Conservation (phyloP, 2,888 invertebrate species). For the Xestia ashworthii region DNA sequence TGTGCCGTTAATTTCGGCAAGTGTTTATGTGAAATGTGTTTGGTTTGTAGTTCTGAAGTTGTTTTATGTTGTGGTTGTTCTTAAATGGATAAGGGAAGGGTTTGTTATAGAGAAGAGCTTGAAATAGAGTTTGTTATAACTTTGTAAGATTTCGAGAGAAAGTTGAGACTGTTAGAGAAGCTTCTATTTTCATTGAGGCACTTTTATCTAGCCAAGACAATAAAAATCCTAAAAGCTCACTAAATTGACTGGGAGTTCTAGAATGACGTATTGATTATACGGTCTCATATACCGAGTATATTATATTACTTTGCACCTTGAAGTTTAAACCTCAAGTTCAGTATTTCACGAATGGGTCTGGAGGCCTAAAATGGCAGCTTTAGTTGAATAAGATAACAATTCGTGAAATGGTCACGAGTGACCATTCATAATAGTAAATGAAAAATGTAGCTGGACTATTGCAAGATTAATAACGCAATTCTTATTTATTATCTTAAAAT, state of each 20-base stretch:
- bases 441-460: too few species aligned
- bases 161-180: background rate
- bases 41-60: constrained; percentile 8
- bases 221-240: background rate
- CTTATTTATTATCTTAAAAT: too few species aligned
- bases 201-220: too few species aligned
- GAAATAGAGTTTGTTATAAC: background rate
- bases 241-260: background rate
- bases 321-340: constrained; percentile 36
- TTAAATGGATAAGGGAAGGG: background rate
- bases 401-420: too few species aligned
- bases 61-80: constrained; percentile 11
- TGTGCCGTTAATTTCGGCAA: constrained; percentile 60
- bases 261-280: background rate
- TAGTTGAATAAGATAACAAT: too few species aligned
- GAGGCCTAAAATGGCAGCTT: too few species aligned
- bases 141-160: background rate
- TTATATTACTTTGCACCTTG: background rate
- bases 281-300: background rate
- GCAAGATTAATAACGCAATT: too few species aligned
- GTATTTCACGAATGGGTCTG: constrained; percentile 35
- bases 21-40: constrained; percentile 55
- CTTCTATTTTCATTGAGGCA: background rate
- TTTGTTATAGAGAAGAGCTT: background rate
- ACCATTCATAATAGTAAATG: too few species aligned